These are phyloP conservation scores for Nettapus auritus DNA, from an alignment of 2,113 vertebrate genomes.

Conservation along the genomic window DNA sequence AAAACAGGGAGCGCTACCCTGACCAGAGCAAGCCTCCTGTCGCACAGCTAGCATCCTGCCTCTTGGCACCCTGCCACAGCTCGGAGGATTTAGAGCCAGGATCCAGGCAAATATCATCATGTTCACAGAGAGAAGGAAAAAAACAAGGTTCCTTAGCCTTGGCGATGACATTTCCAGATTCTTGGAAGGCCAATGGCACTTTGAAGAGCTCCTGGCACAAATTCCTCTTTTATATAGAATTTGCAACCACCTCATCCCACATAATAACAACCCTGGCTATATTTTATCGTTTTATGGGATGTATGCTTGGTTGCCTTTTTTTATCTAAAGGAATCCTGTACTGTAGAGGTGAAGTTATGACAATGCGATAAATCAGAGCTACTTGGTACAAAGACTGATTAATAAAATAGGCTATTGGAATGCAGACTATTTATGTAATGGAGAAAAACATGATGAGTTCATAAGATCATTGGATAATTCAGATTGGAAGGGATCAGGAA, in stretches of 20 bases:
- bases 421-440: background rate
- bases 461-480: background rate
- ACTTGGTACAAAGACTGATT: background rate
- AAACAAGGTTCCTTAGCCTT: background rate
- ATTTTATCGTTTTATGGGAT: conserved; percentile 26
- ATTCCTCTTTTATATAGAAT: conserved; percentile 14
- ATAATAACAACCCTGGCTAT: background rate
- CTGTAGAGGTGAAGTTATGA: background rate
- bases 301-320: conserved; percentile 13
- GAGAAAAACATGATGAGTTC: background rate
- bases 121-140: background rate
- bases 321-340: background rate
- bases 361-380: background rate
- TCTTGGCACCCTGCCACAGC: fast-evolving
- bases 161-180: background rate
- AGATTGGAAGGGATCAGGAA: background rate
- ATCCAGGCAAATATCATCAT: background rate
- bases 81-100: background rate
- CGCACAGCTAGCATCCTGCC: background rate
- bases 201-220: conserved; percentile 6
- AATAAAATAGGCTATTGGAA: background rate
- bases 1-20: background rate
- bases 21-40: background rate
- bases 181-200: background rate
- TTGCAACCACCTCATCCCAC: background rate